Conservation (phyloP, 2,797 vertebrate genomes). For the Parotocinclus haroldoi region DNA sequence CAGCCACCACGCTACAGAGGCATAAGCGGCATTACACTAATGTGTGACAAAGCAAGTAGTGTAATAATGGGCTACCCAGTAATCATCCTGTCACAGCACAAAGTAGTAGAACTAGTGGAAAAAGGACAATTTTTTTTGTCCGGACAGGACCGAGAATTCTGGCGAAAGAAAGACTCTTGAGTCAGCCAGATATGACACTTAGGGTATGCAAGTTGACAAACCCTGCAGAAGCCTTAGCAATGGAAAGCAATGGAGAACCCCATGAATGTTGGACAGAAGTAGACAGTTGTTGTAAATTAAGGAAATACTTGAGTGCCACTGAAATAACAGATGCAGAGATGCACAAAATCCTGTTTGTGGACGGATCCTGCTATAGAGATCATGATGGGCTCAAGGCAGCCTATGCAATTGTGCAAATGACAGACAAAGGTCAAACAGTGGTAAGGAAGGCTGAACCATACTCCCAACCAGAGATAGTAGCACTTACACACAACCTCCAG, state of each 20-base stretch:
- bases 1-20: no score
- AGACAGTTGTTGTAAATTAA: not conserved
- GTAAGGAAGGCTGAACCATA: no score
- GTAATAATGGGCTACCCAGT: conserved; percentile 10
- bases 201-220: not conserved
- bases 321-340: not conserved
- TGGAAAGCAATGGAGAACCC: not conserved
- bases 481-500: no score
- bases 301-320: no score
- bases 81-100: not conserved
- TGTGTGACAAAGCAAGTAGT: no score
- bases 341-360: not conserved
- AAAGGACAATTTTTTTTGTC: conserved; percentile 10
- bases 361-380: conserved; percentile 15
- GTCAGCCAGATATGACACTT: not conserved
- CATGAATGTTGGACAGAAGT: not conserved
- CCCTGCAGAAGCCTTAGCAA: not conserved
- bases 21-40: no score
- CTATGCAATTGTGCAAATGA: not conserved
- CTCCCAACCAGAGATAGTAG: no score
- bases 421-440: not conserved
- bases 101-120: conserved; percentile 4
- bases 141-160: not conserved
- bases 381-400: not conserved
- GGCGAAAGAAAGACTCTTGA: not conserved